Percentiles rank a stretch among this genome's conserved stretches.
Conservation (phyloP, 2,113 vertebrate species). For the Megaleporinus macrocephalus region DNA sequence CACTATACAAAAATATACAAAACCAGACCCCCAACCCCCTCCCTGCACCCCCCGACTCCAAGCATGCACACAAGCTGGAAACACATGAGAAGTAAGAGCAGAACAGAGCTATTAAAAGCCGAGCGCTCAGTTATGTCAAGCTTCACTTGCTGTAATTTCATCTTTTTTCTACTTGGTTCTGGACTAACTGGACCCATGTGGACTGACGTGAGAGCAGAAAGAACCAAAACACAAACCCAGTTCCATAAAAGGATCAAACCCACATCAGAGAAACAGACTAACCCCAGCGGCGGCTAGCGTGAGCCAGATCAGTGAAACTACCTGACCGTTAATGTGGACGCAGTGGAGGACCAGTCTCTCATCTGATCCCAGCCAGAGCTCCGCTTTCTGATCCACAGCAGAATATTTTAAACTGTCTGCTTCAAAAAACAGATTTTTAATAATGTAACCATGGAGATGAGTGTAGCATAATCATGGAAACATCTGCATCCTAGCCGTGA, state of each 20-base stretch:
- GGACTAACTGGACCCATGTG: constrained; percentile 27
- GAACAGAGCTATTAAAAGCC: constrained; percentile 23
- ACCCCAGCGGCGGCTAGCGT: not conserved
- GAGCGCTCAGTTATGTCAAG: constrained; percentile 21
- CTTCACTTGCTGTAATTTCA: constrained; percentile 28
- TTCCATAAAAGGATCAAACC: not conserved
- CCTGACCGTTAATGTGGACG: no score
- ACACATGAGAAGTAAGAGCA: not conserved
- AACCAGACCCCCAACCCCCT: not conserved
- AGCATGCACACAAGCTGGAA: no score
- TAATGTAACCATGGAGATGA: no score
- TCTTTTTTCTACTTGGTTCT: not conserved
- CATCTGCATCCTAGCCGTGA: no score
- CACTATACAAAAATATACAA: no score
- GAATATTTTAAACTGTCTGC: no score
- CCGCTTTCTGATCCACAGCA: no score
- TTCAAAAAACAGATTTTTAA: no score
- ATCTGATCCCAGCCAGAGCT: no score
- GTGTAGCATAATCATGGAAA: no score
- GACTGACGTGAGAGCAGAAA: not conserved
- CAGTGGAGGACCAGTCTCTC: no score
- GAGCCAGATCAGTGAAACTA: no score
- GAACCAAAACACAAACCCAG: not conserved
- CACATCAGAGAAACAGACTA: not conserved
- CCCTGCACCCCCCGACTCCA: not conserved